A percentile compares a stretch with the other conserved stretches of the same genome.
phyloP scores from a whole-genome alignment of 1,140 invertebrate species.

The Pseudomyrmex concolor region DNA sequence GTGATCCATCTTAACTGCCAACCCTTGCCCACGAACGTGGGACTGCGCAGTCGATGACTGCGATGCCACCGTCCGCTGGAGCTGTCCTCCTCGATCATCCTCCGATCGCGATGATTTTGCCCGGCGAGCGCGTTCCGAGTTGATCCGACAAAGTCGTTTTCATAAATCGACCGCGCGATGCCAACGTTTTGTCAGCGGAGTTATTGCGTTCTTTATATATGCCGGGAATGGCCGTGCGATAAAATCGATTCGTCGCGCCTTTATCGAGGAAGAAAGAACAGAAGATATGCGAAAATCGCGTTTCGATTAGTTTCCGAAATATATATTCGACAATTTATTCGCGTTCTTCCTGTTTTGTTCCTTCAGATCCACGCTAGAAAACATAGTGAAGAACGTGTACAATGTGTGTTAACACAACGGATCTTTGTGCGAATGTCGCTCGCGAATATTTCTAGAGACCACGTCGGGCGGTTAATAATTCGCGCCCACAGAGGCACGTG shows the following conservation, averaged over 20 bases:
- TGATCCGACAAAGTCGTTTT: constrained; percentile 63
- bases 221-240: constrained; percentile 10
- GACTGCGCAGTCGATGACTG: constrained; percentile 69
- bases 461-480: constrained; percentile 46
- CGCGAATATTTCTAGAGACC: constrained; percentile 31
- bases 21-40: constrained; percentile 62
- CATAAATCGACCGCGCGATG: constrained; percentile 48
- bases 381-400: too few species aligned
- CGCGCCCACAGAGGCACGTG: constrained; percentile 30
- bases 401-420: too few species aligned
- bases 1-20: constrained; percentile 80
- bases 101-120: constrained; percentile 72
- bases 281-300: neutral
- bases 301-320: neutral
- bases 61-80: constrained; percentile 74
- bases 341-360: neutral
- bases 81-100: constrained; percentile 75
- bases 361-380: neutral
- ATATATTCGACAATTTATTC: too few species aligned
- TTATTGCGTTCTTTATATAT: constrained; percentile 15
- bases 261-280: neutral
- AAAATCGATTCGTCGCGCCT: constrained; percentile 35
- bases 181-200: constrained; percentile 51
- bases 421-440: neutral
- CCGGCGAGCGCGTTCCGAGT: constrained; percentile 65